Percentiles rank a stretch among this genome's conserved stretches.
Evolutionary conservation across 2,888 invertebrate genomes (phyloP).

Genomic region (Micoletzkya japonica): DNA sequence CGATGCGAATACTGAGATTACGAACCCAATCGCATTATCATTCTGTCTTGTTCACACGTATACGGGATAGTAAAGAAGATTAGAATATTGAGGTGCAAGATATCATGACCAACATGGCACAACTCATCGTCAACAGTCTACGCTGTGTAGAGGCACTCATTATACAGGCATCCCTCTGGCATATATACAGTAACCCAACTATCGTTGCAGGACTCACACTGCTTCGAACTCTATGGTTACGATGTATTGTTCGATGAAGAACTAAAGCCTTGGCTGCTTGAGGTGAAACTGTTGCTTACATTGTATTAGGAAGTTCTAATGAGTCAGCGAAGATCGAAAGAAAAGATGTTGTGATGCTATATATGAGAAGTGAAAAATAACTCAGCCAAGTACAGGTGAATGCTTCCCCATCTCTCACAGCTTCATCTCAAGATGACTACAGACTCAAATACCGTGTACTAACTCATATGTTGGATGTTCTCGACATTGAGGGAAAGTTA

Average conservation of each 20-base stretch:
- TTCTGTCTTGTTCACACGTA: no score
- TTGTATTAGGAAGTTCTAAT: background rate
- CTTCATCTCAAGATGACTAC: constrained; percentile 72
- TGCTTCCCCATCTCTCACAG: constrained; percentile 71
- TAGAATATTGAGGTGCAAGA: constrained; percentile 44
- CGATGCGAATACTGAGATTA: background rate
- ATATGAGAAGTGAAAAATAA: background rate
- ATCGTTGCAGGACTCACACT: constrained; percentile 69
- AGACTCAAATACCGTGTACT: constrained; percentile 71
- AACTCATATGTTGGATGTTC: constrained; percentile 71
- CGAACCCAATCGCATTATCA: background rate
- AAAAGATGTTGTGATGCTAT: background rate
- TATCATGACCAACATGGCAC: constrained; percentile 44
- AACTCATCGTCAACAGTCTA: constrained; percentile 51
- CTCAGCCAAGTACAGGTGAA: constrained; percentile 71
- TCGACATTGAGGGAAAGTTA: constrained; percentile 70
- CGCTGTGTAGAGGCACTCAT: constrained; percentile 52
- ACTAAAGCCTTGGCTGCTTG: constrained; percentile 69
- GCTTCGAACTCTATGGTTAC: constrained; percentile 74
- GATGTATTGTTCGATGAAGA: constrained; percentile 71
- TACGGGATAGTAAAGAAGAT: no score
- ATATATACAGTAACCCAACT: background rate
- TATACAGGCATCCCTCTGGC: constrained; percentile 41
- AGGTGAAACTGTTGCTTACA: constrained; percentile 32
- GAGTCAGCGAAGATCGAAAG: background rate